Evolutionary conservation across 1,140 invertebrate species (phyloP).

Genomic region (Sarcophaga bullata): DNA sequence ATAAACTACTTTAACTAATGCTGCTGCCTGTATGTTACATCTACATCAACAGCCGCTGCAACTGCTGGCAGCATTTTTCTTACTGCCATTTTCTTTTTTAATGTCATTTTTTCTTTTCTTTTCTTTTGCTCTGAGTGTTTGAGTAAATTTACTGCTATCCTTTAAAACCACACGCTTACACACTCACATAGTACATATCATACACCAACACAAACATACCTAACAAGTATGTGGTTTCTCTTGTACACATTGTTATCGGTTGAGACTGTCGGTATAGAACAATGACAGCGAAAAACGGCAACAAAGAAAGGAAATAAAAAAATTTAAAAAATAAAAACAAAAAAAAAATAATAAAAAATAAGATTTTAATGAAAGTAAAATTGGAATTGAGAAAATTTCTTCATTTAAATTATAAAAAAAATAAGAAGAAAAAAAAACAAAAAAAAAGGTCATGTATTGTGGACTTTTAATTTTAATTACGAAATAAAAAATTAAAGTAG

Average conservation of each 20-base stretch:
- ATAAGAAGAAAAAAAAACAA: too few species aligned
- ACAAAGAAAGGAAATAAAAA: neutral
- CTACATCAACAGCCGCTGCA: neutral
- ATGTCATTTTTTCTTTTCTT: neutral
- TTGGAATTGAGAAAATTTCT: neutral
- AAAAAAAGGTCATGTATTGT: too few species aligned
- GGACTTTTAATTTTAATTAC: too few species aligned
- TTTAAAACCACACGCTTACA: neutral
- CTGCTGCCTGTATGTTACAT: neutral
- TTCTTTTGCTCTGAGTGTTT: neutral
- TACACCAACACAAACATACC: neutral
- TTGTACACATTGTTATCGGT: constrained; percentile 14
- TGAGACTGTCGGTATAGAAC: neutral
- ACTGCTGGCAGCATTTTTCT: neutral
- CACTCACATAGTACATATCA: too few species aligned
- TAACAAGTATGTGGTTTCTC: constrained; percentile 5
- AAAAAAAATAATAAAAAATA: neutral
- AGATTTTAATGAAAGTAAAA: neutral
- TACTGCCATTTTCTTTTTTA: neutral
- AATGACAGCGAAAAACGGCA: neutral
- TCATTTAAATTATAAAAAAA: too few species aligned
- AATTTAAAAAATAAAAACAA: neutral
- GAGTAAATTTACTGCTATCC: neutral
- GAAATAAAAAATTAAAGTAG: too few species aligned
- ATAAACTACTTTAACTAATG: neutral